Evolutionary conservation across 2,113 vertebrate species (phyloP).

Genomic region (Origma solitaria): DNA sequence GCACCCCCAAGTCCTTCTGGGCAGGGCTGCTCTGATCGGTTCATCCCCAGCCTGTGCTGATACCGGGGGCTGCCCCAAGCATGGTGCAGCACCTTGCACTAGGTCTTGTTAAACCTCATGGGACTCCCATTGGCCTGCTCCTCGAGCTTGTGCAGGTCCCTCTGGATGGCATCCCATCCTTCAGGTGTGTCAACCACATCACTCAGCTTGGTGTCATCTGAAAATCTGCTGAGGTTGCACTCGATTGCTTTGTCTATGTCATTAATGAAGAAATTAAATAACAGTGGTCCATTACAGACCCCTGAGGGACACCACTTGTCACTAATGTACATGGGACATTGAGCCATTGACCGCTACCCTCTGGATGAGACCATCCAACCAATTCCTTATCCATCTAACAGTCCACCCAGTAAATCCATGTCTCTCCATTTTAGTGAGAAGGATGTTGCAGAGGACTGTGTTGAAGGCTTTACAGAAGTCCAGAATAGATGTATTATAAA

Average conservation of each 20-base stretch:
- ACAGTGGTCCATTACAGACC: too few species aligned
- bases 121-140: accelerated
- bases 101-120: background rate
- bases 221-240: background rate
- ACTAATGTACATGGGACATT: background rate
- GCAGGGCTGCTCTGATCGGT: background rate
- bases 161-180: background rate
- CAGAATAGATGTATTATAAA: background rate
- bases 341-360: background rate
- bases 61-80: accelerated
- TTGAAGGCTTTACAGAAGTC: background rate
- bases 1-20: background rate
- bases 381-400: background rate
- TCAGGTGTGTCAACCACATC: background rate
- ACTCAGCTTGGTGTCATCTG: background rate
- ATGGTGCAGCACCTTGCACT: background rate
- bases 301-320: background rate
- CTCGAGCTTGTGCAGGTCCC: background rate
- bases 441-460: background rate
- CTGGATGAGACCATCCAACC: background rate
- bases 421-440: background rate
- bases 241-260: background rate
- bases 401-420: background rate
- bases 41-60: background rate
- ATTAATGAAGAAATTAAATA: background rate